A percentile compares a stretch with the other conserved stretches of the same genome.
Evolutionary conservation across 2,888 invertebrate genomes (phyloP).

Genomic region (Synergus umbraculus): DNA sequence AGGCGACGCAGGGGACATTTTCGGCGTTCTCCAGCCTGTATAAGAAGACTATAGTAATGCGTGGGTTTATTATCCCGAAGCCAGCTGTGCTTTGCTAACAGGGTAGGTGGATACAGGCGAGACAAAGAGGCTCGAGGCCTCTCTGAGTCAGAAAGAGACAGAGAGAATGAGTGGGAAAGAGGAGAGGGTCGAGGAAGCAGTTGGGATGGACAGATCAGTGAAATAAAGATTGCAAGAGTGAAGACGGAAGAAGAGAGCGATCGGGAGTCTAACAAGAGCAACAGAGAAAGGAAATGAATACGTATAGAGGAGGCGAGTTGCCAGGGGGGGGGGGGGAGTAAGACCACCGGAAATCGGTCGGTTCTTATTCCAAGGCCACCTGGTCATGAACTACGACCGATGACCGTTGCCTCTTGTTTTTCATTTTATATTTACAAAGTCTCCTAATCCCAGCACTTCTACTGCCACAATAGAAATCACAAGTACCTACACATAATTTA

Average conservation of each 20-base stretch:
- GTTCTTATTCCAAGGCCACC: slow-evolving; percentile 64
- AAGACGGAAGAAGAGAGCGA: slow-evolving; percentile 27
- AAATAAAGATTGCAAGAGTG: slow-evolving; percentile 27
- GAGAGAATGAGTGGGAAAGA: slow-evolving; percentile 31
- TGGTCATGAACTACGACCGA: slow-evolving; percentile 59
- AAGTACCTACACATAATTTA: too few relatives aligned
- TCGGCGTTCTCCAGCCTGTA: slow-evolving; percentile 51
- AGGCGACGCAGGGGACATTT: slow-evolving; percentile 43
- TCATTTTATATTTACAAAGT: slow-evolving; percentile 35
- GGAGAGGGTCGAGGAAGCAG: slow-evolving; percentile 16
- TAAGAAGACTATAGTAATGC: slow-evolving; percentile 55
- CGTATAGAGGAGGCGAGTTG: slow-evolving; percentile 44
- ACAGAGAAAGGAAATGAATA: slow-evolving; percentile 45
- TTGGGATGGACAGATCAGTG: slow-evolving; percentile 18
- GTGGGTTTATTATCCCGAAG: slow-evolving; percentile 63
- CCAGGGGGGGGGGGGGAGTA: slow-evolving; percentile 16
- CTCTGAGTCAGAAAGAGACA: slow-evolving; percentile 22
- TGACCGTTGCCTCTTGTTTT: not conserved
- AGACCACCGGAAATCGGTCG: slow-evolving; percentile 69
- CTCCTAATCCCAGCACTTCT: slow-evolving; percentile 30
- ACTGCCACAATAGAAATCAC: too few relatives aligned
- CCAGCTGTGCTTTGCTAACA: slow-evolving; percentile 62
- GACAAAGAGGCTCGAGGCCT: slow-evolving; percentile 46
- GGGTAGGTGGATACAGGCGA: slow-evolving; percentile 45
- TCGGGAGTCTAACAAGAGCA: not conserved